phyloP scores from a whole-genome alignment of 2,888 invertebrate species.

The Plusia festucae region DNA sequence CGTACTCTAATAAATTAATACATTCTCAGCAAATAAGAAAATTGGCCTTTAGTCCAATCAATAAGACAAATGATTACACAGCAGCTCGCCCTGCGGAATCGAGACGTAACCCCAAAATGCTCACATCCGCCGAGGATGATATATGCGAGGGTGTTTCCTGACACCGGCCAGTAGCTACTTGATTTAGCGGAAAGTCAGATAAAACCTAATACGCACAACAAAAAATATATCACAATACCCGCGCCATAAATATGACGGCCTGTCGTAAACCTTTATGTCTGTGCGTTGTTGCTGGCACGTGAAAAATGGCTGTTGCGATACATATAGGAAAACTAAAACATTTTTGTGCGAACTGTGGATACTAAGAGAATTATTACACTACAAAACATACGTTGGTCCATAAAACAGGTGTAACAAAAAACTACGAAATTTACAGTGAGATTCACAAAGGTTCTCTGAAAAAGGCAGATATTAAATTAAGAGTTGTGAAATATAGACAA shows the following conservation, averaged over 20 bases:
- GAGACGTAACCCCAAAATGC: constrained; percentile 85
- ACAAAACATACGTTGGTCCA: constrained; percentile 66
- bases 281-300: constrained; percentile 86
- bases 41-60: constrained; percentile 73
- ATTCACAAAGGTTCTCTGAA: constrained; percentile 30
- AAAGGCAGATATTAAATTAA: too few relatives aligned
- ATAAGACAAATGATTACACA: constrained; percentile 80
- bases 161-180: constrained; percentile 89
- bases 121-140: constrained; percentile 84
- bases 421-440: constrained; percentile 32
- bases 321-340: constrained; percentile 69
- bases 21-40: constrained; percentile 65
- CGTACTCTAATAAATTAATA: constrained; percentile 28
- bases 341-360: constrained; percentile 66
- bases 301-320: constrained; percentile 85
- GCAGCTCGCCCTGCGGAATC: constrained; percentile 75
- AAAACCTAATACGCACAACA: constrained; percentile 89
- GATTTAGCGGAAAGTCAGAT: constrained; percentile 90
- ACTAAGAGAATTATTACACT: constrained; percentile 63
- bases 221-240: constrained; percentile 89
- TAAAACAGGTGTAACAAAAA: constrained; percentile 61
- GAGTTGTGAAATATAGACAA: too few relatives aligned
- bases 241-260: constrained; percentile 88
- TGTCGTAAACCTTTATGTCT: constrained; percentile 89
- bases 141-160: constrained; percentile 88